Percentiles rank a stretch among this genome's conserved stretches.
These are phyloP conservation scores for Chelon labrosus DNA, from an alignment of 2,797 vertebrate genomes.

Conservation along the genomic window DNA sequence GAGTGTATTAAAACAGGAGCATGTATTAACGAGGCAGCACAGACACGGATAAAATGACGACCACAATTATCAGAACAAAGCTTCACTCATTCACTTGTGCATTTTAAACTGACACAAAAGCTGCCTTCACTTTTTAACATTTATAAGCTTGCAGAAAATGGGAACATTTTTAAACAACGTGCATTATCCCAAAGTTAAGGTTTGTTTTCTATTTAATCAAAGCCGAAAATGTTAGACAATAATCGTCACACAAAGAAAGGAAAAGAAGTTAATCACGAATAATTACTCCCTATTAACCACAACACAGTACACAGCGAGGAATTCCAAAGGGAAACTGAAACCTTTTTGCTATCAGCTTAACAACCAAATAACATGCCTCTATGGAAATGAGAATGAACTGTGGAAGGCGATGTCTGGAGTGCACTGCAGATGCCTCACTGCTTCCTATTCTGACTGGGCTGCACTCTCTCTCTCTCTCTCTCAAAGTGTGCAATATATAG, in stretches of 20 bases:
- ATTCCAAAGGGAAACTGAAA: conserved; percentile 67
- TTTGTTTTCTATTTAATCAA: neutral
- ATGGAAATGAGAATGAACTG: conserved; percentile 65
- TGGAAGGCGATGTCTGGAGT: conserved; percentile 53
- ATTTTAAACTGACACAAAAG: neutral
- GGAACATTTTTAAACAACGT: neutral
- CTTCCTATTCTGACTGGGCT: conserved; percentile 64
- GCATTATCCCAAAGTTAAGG: neutral
- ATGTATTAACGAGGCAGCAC: neutral
- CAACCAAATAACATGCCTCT: conserved; percentile 70
- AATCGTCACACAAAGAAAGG: neutral
- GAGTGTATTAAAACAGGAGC: neutral
- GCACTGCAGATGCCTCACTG: conserved; percentile 53
- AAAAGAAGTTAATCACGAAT: conserved; percentile 32
- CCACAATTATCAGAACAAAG: neutral
- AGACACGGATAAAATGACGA: neutral
- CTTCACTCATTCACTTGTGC: neutral
- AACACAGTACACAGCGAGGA: conserved; percentile 50
- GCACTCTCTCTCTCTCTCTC: conserved; percentile 75
- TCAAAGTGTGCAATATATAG: conserved; percentile 76
- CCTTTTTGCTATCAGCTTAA: conserved; percentile 70
- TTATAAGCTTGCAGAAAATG: neutral
- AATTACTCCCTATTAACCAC: conserved; percentile 44
- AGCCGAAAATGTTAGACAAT: neutral
- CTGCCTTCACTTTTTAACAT: neutral